Conservation (phyloP, 2,113 vertebrate genomes). For the Arizona elegans region DNA sequence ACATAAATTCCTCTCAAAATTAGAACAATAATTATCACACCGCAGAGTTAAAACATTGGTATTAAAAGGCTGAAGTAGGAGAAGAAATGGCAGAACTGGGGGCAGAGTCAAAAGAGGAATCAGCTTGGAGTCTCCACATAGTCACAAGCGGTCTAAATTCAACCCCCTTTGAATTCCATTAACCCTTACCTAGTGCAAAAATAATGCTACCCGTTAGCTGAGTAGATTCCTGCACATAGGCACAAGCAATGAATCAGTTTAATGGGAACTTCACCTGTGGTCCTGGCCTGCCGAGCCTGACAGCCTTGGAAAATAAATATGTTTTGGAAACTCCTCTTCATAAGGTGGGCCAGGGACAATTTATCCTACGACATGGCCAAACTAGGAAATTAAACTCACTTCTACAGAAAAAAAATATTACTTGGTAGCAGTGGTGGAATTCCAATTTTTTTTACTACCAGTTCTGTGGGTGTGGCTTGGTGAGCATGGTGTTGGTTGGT, state of each 20-base stretch:
- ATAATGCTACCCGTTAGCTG: neutral
- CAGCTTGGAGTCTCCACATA: neutral
- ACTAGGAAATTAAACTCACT: neutral
- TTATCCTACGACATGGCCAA: neutral
- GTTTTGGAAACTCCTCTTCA: neutral
- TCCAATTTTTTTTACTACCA: too few relatives aligned
- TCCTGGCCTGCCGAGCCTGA: too few relatives aligned
- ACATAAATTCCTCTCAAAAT: neutral
- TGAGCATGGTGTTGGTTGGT: too few relatives aligned
- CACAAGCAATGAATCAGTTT: neutral
- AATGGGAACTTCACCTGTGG: neutral
- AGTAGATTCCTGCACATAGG: neutral
- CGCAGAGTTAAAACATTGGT: neutral
- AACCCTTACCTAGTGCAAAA: neutral
- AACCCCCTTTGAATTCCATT: neutral
- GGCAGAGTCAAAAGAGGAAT: neutral
- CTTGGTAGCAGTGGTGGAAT: neutral
- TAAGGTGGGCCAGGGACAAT: neutral
- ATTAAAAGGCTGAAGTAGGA: neutral
- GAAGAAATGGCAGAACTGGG: neutral
- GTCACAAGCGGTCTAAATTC: neutral
- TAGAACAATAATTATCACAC: neutral
- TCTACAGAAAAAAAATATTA: neutral
- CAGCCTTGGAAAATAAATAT: neutral
- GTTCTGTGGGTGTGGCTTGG: too few relatives aligned